Evolutionary conservation across 2,888 invertebrate species (phyloP).

Genomic region (Diloba caeruleocephala): DNA sequence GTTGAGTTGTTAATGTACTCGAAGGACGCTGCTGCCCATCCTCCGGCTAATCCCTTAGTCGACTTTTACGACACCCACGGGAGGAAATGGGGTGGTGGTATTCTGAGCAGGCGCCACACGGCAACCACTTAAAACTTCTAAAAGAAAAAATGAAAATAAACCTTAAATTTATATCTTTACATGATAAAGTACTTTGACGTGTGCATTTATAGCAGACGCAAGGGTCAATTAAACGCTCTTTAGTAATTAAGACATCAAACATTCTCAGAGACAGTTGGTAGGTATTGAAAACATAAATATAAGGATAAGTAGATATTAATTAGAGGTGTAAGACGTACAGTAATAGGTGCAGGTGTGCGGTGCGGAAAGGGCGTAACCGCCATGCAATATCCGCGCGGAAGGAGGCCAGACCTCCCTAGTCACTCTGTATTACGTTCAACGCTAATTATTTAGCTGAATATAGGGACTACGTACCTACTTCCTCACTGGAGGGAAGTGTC

Average conservation of each 20-base stretch:
- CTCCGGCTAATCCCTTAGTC: no score
- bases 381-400: slow-evolving; percentile 72
- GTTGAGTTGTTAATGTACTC: no score
- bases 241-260: neutral
- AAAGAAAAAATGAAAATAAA: no score
- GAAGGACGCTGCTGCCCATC: no score
- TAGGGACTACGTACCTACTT: slow-evolving; percentile 5
- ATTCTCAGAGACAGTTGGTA: slow-evolving; percentile 4
- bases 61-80: no score
- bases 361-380: slow-evolving; percentile 21
- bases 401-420: slow-evolving; percentile 57
- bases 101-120: no score
- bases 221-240: no score
- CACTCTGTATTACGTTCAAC: slow-evolving; percentile 14
- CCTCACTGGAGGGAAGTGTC: neutral
- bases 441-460: slow-evolving; percentile 23
- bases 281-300: slow-evolving; percentile 7
- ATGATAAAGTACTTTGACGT: no score
- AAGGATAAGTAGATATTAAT: slow-evolving; percentile 4
- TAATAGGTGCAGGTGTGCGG: slow-evolving; percentile 6
- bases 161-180: no score
- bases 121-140: no score
- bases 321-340: slow-evolving; percentile 8
- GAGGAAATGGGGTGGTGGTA: no score
- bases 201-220: no score